Conservation (phyloP, 2,113 vertebrate genomes). For the Planiliza haematocheilus region DNA sequence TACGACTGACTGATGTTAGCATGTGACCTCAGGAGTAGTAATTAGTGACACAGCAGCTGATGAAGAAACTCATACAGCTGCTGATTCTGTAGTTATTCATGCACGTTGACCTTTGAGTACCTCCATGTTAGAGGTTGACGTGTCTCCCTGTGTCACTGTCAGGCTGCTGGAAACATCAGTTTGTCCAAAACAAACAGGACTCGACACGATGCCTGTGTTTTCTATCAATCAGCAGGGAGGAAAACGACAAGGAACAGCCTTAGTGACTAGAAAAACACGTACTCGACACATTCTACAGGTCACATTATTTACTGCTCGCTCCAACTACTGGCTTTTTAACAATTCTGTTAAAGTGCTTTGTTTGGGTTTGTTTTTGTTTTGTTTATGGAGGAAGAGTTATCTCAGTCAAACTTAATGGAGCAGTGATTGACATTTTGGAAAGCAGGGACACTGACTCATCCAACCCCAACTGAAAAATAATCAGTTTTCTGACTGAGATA, state of each 20-base stretch:
- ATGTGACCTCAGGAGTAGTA: too few species aligned
- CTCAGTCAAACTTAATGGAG: slow-evolving; percentile 17
- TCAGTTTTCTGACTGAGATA: slow-evolving; percentile 7
- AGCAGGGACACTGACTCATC: not conserved
- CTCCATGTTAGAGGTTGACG: not conserved
- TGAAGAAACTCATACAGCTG: not conserved
- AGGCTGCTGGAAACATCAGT: slow-evolving; percentile 38
- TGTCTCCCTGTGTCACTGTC: not conserved
- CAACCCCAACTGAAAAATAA: not conserved
- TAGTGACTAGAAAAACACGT: too few species aligned
- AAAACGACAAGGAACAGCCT: not conserved
- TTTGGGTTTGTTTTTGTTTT: not conserved
- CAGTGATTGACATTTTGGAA: not conserved
- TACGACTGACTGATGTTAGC: too few species aligned
- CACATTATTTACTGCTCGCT: not conserved
- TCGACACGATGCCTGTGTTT: slow-evolving; percentile 8
- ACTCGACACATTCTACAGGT: not conserved
- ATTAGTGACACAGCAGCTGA: too few species aligned
- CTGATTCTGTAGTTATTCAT: not conserved
- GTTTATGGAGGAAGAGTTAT: not conserved
- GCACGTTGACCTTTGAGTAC: not conserved
- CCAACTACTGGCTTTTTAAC: not conserved
- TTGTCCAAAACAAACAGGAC: slow-evolving; percentile 21
- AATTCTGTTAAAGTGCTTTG: not conserved
- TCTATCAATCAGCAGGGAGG: slow-evolving; percentile 14